A percentile compares a stretch with the other conserved stretches of the same genome.
Conservation (phyloP, 2,797 vertebrate species). For the Tokudaia tokunoshimensis region DNA sequence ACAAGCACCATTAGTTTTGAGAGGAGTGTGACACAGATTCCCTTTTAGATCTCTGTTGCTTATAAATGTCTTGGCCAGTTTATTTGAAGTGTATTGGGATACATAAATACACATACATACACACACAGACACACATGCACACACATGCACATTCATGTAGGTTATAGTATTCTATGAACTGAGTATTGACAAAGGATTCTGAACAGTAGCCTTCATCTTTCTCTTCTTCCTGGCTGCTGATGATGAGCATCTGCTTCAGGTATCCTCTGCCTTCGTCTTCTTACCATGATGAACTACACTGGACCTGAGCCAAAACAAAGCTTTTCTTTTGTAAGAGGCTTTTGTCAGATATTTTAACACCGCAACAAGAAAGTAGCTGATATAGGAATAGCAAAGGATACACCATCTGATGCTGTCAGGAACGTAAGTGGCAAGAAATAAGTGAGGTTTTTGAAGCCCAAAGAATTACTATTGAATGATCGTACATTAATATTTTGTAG, state of each 20-base stretch:
- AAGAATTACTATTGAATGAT: neutral
- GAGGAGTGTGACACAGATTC: neutral
- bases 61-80: neutral
- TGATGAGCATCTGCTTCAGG: neutral
- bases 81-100: neutral
- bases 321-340: neutral
- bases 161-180: neutral
- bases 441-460: neutral
- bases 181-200: neutral
- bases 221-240: neutral
- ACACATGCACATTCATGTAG: neutral
- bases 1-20: neutral
- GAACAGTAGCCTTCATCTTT: neutral
- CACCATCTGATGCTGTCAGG: neutral
- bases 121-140: neutral
- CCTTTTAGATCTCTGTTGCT: neutral
- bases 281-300: neutral
- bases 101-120: neutral
- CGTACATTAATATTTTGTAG: neutral
- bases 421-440: neutral
- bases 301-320: neutral
- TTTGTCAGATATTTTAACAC: neutral
- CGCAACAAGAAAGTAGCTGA: neutral
- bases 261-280: neutral
- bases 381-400: neutral